Percentiles rank a stretch among this genome's conserved stretches.
phyloP scores from a whole-genome alignment of 1,140 invertebrate species.

The Scaptomyza pallida region DNA sequence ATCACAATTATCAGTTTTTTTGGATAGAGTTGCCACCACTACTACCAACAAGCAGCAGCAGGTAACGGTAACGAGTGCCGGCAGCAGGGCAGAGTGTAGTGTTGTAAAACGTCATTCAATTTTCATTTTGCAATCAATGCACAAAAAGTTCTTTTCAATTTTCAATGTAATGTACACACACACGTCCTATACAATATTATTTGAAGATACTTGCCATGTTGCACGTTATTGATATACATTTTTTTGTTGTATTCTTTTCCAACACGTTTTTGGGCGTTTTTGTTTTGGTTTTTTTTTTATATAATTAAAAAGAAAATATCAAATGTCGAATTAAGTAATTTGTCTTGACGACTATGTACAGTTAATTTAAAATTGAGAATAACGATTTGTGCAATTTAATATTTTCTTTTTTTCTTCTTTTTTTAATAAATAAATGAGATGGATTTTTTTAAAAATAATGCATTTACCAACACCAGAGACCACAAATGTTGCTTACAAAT shows the following conservation, averaged over 20 bases:
- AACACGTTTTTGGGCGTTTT: slow-evolving; percentile 43
- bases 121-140: slow-evolving; percentile 69
- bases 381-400: slow-evolving; percentile 84
- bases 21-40: slow-evolving; percentile 32
- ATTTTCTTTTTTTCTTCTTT: slow-evolving; percentile 71
- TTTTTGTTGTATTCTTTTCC: slow-evolving; percentile 45
- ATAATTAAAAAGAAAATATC: slow-evolving; percentile 77
- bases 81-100: slow-evolving; percentile 12
- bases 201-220: slow-evolving; percentile 60
- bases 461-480: slow-evolving; percentile 66
- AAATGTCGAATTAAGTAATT: slow-evolving; percentile 45
- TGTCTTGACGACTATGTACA: slow-evolving; percentile 70
- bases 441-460: slow-evolving; percentile 25
- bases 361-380: slow-evolving; percentile 83
- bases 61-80: not conserved
- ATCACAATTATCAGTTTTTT: slow-evolving; percentile 40
- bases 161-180: slow-evolving; percentile 81
- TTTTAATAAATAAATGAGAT: slow-evolving; percentile 2
- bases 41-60: slow-evolving; percentile 16
- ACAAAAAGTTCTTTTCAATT: slow-evolving; percentile 84
- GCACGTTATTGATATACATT: slow-evolving; percentile 55
- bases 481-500: slow-evolving; percentile 33
- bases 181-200: slow-evolving; percentile 35
- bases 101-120: slow-evolving; percentile 29
- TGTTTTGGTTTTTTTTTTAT: slow-evolving; percentile 28